Base-by-base conservation (phyloP, 2,888 invertebrate genomes). In the Crepidodera aurea region DNA sequence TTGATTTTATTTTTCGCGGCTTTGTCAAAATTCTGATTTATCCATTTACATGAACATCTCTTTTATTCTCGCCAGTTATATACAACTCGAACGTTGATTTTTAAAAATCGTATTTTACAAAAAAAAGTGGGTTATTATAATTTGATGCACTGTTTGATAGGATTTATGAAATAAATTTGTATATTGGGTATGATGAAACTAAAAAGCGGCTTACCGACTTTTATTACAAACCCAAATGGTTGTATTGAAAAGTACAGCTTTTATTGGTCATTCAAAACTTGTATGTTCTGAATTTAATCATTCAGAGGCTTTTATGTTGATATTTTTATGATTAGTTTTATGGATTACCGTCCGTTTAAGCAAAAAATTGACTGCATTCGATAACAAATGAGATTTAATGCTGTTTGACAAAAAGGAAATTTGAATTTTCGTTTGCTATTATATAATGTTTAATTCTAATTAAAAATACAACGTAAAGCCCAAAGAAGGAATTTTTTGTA, bases 201-300 rank as follows among this genome's bases (percentile, higher is more conserved):
- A 42, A 42, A 42, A 42, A 4, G 16, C 42, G 18, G 42, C 15
- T 42, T 42, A 42, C 4, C 42, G 6, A 10, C n/a, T 15, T 40
- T 42, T 42, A 42, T 19, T 19, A 42, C 19, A 42, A 42, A 10
- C 42, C 42, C 13, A 39, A 39, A 12, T 15, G 39, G 7, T 12
- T 39, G 18, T 42, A 42, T 18, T 7, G 32, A 32, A 32, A 32
- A 2, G 10, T 42, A 16, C 42, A 19, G 42, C 42, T 42, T 42
- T 42, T 42, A 42, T 42, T 42, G 15, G 42, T 42, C 42, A n/a
- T 16, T 42, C 19, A 15, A 42, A 42, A 42, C 42, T 16, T 39
- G 12, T 42, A 42, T 19, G 42, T 16, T 15, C 18, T 42, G 18
- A 42, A 42, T 42, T 42, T 42, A 39, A 39, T 39, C 10, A 42